Percentiles rank a stretch among this genome's conserved stretches.
These are phyloP conservation scores for Holcopasites calliopsidis DNA, from an alignment of 1,140 invertebrate species.

Conservation along the genomic window DNA sequence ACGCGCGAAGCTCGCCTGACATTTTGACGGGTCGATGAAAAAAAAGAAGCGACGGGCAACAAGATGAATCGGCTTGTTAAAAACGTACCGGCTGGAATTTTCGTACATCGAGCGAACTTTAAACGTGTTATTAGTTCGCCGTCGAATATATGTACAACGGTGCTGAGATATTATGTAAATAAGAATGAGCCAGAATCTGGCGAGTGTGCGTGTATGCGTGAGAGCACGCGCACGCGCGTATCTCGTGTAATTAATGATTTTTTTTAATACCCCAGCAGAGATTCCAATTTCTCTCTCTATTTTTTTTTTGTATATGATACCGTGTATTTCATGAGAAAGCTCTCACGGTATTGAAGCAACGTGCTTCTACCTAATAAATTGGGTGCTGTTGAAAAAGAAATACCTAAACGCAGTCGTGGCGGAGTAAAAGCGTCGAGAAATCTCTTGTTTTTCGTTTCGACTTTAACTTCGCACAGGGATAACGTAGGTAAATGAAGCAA, in stretches of 20 bases:
- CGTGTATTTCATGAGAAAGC: neutral
- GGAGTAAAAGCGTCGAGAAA: neutral
- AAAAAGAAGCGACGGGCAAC: conserved; percentile 20
- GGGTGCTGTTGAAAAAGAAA: neutral
- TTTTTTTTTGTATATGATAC: neutral
- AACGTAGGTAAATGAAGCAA: no score
- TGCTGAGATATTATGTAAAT: conserved; percentile 17
- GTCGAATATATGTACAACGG: conserved; percentile 28
- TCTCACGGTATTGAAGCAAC: neutral
- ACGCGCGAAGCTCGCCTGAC: conserved; percentile 14
- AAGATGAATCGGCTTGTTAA: conserved; percentile 42
- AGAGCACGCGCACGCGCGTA: neutral
- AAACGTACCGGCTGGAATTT: conserved; percentile 18
- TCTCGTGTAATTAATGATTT: conserved; percentile 39
- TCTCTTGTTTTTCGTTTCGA: no score
- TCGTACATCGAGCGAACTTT: conserved; percentile 19
- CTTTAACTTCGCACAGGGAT: no score
- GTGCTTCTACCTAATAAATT: neutral
- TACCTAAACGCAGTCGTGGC: neutral
- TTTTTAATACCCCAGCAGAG: neutral
- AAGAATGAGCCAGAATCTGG: conserved; percentile 23
- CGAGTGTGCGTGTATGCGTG: neutral
- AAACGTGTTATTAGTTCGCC: conserved; percentile 36
- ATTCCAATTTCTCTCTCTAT: neutral
- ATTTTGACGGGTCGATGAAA: conserved; percentile 35